Evolutionary conservation across 2,888 invertebrate species (phyloP).

Genomic region (Gymnosoma rotundatum): DNA sequence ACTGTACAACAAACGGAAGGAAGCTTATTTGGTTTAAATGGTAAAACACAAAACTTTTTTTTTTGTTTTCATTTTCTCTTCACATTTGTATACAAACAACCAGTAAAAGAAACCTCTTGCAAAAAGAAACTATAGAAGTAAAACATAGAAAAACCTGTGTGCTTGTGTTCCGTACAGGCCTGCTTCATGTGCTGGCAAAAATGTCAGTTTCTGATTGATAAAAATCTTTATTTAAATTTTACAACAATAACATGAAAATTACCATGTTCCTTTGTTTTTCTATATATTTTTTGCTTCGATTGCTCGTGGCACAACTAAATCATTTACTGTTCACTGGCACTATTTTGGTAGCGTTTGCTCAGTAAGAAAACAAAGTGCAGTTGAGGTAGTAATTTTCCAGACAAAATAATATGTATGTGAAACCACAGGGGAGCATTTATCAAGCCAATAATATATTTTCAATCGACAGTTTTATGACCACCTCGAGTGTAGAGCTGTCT

Average conservation of each 20-base stretch:
- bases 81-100: not conserved
- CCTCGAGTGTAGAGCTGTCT: constrained; percentile 44
- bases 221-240: constrained; percentile 61
- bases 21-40: constrained; percentile 60
- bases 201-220: constrained; percentile 65
- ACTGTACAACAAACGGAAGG: constrained; percentile 55
- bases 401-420: constrained; percentile 24
- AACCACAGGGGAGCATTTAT: constrained; percentile 71
- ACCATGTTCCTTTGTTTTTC: constrained; percentile 55
- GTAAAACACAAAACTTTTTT: constrained; percentile 58
- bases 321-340: constrained; percentile 32
- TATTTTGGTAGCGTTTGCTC: constrained; percentile 48
- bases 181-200: constrained; percentile 45
- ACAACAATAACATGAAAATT: constrained; percentile 50
- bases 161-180: not conserved
- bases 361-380: constrained; percentile 23
- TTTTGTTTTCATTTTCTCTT: constrained; percentile 31
- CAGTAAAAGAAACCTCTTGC: not conserved
- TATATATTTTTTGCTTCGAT: not conserved
- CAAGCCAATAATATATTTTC: constrained; percentile 70
- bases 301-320: constrained; percentile 39
- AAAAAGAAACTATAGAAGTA: constrained; percentile 13
- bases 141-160: constrained; percentile 13
- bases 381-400: constrained; percentile 45
- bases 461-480: constrained; percentile 71